Percentiles rank a stretch among this genome's conserved stretches.
Conservation (phyloP, 1,140 invertebrate genomes). For the Calycopis cecrops region DNA sequence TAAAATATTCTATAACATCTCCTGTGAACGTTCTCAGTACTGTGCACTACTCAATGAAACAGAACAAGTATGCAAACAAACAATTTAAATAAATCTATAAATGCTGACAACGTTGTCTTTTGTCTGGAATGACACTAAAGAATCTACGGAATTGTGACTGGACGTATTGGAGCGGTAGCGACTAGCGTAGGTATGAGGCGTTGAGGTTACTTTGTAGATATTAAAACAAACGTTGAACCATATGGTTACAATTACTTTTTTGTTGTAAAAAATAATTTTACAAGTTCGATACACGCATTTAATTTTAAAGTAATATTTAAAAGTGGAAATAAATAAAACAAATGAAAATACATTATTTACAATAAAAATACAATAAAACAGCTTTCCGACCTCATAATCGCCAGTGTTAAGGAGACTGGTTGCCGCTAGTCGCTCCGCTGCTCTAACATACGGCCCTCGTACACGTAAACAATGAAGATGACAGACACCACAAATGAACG, state of each 20-base stretch:
- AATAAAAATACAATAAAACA: no score
- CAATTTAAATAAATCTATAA: constrained; percentile 60
- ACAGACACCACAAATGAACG: constrained; percentile 23
- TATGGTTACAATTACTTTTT: no score
- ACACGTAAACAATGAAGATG: neutral
- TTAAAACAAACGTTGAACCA: no score
- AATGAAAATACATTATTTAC: no score
- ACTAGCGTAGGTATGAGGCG: neutral
- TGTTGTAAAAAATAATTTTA: no score
- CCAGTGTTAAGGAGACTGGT: no score
- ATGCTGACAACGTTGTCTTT: constrained; percentile 73
- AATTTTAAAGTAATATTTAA: no score
- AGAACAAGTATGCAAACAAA: constrained; percentile 24
- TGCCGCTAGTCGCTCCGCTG: neutral
- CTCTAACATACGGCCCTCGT: neutral
- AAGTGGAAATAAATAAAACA: no score
- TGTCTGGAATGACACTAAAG: constrained; percentile 71
- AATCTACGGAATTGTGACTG: constrained; percentile 26
- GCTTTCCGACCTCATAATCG: no score
- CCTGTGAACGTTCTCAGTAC: constrained; percentile 37
- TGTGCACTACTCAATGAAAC: constrained; percentile 2
- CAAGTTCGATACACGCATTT: no score
- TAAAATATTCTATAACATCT: constrained; percentile 51
- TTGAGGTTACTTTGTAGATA: no score
- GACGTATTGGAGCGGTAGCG: neutral